Evolutionary conservation across 2,113 vertebrate genomes (phyloP).

Genomic region (Aphyosemion australe): DNA sequence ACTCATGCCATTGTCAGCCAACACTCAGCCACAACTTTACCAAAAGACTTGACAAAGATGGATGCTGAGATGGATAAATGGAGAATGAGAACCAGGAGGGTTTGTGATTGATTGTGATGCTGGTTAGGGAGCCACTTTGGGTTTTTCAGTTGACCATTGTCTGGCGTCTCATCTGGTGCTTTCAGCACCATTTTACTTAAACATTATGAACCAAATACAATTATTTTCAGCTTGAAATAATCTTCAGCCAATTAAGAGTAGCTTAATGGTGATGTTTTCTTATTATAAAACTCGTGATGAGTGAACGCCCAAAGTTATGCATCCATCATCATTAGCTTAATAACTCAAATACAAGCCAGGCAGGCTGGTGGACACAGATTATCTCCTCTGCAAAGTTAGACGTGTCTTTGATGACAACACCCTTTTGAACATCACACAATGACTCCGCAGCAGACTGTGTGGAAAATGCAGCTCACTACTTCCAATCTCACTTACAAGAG

Average conservation of each 20-base stretch:
- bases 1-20: conserved; percentile 39
- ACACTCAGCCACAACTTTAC: conserved; percentile 26
- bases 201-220: background rate
- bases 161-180: conserved; percentile 18
- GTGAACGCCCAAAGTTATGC: conserved; percentile 5
- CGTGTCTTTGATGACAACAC: conserved; percentile 46
- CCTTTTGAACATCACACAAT: conserved; percentile 37
- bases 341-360: conserved; percentile 42
- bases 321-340: conserved; percentile 28
- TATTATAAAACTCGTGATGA: conserved; percentile 4
- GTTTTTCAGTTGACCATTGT: conserved; percentile 12
- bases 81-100: conserved; percentile 39
- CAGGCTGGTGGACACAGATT: conserved; percentile 38
- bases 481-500: conserved; percentile 29
- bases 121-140: conserved; percentile 21
- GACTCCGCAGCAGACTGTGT: conserved; percentile 28
- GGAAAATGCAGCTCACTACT: conserved; percentile 52
- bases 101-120: conserved; percentile 56
- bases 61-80: conserved; percentile 38
- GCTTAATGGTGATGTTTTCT: conserved; percentile 7
- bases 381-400: conserved; percentile 25
- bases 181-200: background rate
- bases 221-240: background rate
- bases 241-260: background rate
- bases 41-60: conserved; percentile 54